These are phyloP conservation scores for Peromyscus californicus DNA, from an alignment of 2,113 vertebrate genomes.

Conservation along the genomic window DNA sequence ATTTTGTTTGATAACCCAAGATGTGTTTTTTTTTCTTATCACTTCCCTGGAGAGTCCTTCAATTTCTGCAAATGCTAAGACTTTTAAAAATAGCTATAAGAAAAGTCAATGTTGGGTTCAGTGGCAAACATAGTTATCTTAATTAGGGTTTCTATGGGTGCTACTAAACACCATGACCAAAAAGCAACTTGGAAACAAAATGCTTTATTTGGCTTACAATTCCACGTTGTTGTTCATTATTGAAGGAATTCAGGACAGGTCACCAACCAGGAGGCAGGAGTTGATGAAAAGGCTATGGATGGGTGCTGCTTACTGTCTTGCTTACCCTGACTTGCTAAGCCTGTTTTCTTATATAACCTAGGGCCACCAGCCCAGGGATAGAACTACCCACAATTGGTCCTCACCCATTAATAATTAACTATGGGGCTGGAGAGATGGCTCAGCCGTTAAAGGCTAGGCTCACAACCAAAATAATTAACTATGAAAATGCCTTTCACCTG, in stretches of 20 bases:
- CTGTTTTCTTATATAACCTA: neutral
- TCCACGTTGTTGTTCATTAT: no score
- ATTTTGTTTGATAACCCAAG: neutral
- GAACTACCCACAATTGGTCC: neutral
- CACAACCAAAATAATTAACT: neutral
- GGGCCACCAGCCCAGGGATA: neutral
- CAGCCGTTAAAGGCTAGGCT: no score
- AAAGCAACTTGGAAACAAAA: neutral
- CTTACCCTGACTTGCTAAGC: neutral
- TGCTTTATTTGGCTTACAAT: neutral
- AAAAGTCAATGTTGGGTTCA: neutral
- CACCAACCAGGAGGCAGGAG: neutral
- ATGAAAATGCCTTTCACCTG: neutral
- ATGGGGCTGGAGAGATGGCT: no score
- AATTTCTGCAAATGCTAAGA: neutral
- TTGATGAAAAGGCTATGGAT: neutral
- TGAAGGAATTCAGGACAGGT: neutral
- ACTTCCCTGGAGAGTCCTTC: neutral
- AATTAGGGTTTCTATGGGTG: neutral
- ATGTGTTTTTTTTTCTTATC: neutral
- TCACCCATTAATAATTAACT: neutral
- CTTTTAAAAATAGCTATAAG: neutral
- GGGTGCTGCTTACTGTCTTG: neutral
- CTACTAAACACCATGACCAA: neutral
- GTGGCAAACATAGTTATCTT: neutral